Percentiles rank a stretch among this genome's conserved stretches.
phyloP scores from a whole-genome alignment of 1,140 invertebrate genomes.

The Drosophila virilis region DNA sequence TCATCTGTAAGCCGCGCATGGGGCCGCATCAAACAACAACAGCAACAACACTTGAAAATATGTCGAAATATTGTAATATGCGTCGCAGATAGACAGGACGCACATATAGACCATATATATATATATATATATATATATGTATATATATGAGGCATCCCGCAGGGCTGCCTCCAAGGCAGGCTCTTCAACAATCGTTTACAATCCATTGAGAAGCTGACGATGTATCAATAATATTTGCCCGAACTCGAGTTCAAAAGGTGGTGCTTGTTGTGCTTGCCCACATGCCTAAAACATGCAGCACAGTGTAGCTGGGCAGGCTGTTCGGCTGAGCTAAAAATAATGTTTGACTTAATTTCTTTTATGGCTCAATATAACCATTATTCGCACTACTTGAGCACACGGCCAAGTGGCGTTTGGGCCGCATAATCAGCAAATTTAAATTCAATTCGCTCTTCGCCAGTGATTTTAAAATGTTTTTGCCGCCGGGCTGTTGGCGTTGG shows the following conservation, averaged over 20 bases:
- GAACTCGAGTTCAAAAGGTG: constrained; percentile 60
- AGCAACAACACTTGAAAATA: constrained; percentile 66
- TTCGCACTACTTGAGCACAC: constrained; percentile 65
- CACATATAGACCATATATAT: constrained; percentile 1
- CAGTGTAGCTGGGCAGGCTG: background rate
- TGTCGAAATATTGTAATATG: constrained; percentile 74
- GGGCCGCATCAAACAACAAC: constrained; percentile 30
- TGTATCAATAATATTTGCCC: constrained; percentile 80
- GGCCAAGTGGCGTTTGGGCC: background rate
- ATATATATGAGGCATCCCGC: constrained; percentile 32
- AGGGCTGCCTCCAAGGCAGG: constrained; percentile 22
- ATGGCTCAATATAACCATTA: constrained; percentile 81
- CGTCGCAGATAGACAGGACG: constrained; percentile 41
- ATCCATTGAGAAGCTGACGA: constrained; percentile 77
- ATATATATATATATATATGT: constrained; percentile 1
- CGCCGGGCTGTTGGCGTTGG: background rate
- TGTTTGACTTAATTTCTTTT: constrained; percentile 81
- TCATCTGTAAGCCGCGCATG: constrained; percentile 64
- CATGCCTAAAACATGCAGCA: constrained; percentile 18
- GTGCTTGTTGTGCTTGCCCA: constrained; percentile 66
- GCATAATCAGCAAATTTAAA: constrained; percentile 79
- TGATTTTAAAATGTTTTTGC: constrained; percentile 39
- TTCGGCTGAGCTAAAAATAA: constrained; percentile 56
- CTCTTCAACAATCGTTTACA: constrained; percentile 71
- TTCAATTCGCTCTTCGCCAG: constrained; percentile 64